Percentiles rank a stretch among this genome's conserved stretches.
Conservation (phyloP, 2,797 vertebrate genomes). For the Aulostomus chinensis region DNA sequence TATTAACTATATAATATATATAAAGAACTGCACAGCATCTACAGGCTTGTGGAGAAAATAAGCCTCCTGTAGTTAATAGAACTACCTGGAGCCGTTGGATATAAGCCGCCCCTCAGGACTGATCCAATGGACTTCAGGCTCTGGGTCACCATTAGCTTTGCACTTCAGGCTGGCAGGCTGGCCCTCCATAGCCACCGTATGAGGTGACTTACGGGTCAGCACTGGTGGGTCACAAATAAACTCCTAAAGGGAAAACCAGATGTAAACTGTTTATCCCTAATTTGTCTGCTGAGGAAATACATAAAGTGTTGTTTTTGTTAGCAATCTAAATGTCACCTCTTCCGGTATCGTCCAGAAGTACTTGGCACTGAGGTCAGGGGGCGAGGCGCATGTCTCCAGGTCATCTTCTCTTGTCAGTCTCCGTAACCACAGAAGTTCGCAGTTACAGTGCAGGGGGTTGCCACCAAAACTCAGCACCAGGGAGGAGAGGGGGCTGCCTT, state of each 20-base stretch:
- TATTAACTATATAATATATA: no score
- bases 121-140: conserved; percentile 84
- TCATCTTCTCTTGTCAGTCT: conserved; percentile 88
- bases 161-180: conserved; percentile 82
- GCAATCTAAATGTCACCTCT: conserved; percentile 54
- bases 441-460: conserved; percentile 91
- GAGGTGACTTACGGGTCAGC: conserved; percentile 84
- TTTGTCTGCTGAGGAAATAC: no score
- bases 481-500: conserved; percentile 82
- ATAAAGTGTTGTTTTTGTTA: not conserved
- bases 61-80: not conserved
- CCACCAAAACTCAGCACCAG: conserved; percentile 89
- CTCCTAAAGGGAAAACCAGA: conserved; percentile 67
- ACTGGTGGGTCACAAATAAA: conserved; percentile 91
- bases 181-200: conserved; percentile 80
- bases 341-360: conserved; percentile 92
- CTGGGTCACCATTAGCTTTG: conserved; percentile 84
- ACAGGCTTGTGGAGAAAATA: not conserved
- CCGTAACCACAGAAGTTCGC: conserved; percentile 89
- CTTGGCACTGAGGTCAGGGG: conserved; percentile 83
- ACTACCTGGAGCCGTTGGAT: conserved; percentile 74
- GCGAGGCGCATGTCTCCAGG: conserved; percentile 90
- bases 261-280: not conserved
- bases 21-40: not conserved
- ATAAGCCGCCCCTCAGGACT: conserved; percentile 83